phyloP scores from a whole-genome alignment of 1,140 invertebrate genomes.

The Caenorhabditis inopinata region DNA sequence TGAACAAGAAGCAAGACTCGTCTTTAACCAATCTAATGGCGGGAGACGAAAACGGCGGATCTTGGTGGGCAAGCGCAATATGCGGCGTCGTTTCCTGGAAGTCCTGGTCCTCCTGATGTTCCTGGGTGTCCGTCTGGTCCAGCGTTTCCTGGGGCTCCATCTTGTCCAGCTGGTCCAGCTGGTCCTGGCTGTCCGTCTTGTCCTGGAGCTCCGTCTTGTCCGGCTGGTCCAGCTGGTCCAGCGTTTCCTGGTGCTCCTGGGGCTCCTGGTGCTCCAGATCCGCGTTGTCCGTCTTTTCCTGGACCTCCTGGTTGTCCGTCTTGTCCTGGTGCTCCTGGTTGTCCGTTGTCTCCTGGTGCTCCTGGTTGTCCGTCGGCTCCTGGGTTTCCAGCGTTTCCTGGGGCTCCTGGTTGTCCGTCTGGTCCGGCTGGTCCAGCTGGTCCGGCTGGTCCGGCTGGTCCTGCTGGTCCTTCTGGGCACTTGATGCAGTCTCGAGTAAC shows the following conservation, averaged over 20 bases:
- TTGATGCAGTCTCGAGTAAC: slow-evolving; percentile 53
- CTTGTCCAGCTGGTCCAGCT: slow-evolving; percentile 18
- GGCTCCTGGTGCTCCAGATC: slow-evolving; percentile 40
- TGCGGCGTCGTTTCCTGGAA: slow-evolving; percentile 20
- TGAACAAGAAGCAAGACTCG: no score
- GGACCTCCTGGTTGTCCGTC: slow-evolving; percentile 35
- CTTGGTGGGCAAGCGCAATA: slow-evolving; percentile 3
- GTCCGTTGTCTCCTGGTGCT: slow-evolving; percentile 37
- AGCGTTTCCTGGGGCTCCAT: slow-evolving; percentile 11
- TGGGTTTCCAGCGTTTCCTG: slow-evolving; percentile 25
- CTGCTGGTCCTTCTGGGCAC: slow-evolving; percentile 47
- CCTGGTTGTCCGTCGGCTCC: slow-evolving; percentile 39
- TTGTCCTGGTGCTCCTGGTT: slow-evolving; percentile 41
- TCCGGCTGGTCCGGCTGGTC: slow-evolving; percentile 45
- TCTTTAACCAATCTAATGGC: not conserved
- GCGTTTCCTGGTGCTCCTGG: slow-evolving; percentile 41
- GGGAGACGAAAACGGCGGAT: slow-evolving; percentile 28
- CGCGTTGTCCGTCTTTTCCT: slow-evolving; percentile 36
- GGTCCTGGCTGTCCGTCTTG: slow-evolving; percentile 21
- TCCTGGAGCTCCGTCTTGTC: slow-evolving; percentile 27
- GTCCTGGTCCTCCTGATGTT: slow-evolving; percentile 26
- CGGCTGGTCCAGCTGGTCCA: slow-evolving; percentile 28
- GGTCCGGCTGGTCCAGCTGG: slow-evolving; percentile 38
- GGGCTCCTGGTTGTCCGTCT: slow-evolving; percentile 35
- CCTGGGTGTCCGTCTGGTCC: slow-evolving; percentile 30